Conservation (phyloP, 2,113 vertebrate species). For the Mastomys natalensis region DNA sequence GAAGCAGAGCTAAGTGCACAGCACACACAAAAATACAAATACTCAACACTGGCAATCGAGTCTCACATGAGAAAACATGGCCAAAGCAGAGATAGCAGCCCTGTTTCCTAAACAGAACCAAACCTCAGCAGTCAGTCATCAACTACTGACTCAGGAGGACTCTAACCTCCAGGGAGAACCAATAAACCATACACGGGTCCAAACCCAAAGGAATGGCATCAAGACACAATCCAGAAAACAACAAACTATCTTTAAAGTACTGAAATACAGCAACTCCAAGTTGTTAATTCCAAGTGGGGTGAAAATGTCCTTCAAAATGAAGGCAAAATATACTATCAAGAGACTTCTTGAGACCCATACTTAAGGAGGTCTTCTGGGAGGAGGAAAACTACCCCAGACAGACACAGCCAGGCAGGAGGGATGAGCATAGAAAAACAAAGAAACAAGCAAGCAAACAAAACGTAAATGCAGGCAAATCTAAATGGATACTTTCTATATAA, state of each 20-base stretch:
- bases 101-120: neutral
- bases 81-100: neutral
- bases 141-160: neutral
- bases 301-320: constrained; percentile 42
- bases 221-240: constrained; percentile 19
- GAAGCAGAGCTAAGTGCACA: neutral
- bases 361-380: neutral
- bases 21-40: neutral
- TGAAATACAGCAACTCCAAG: constrained; percentile 15
- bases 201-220: neutral
- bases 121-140: neutral
- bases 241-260: neutral
- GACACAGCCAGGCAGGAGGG: neutral
- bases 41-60: neutral
- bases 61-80: neutral
- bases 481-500: constrained; percentile 25
- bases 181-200: neutral
- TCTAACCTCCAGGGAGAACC: neutral
- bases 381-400: neutral
- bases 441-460: neutral
- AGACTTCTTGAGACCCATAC: neutral
- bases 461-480: neutral
- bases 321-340: constrained; percentile 9
- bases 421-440: neutral
- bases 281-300: constrained; percentile 13